phyloP scores from a whole-genome alignment of 2,888 invertebrate species.

The Pseudococcus longispinus region DNA sequence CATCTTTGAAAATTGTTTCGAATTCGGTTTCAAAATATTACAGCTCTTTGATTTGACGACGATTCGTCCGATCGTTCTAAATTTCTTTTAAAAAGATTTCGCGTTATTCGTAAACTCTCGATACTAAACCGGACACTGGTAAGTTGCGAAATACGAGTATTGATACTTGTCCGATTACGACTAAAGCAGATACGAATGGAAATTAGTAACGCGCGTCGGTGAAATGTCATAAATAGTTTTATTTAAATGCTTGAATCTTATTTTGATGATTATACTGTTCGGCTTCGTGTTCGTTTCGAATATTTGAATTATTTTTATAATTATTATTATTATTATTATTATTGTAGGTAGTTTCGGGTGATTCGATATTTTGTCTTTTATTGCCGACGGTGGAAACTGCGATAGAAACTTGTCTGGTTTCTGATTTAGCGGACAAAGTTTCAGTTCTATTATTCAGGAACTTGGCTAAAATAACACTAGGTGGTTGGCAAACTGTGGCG shows the following conservation, averaged over 20 bases:
- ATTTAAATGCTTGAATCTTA: constrained; percentile 42
- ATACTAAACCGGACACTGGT: too few species aligned
- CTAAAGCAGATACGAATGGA: too few species aligned
- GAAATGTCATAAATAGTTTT: constrained; percentile 11
- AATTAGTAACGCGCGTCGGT: not conserved
- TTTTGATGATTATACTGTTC: constrained; percentile 27
- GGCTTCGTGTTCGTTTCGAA: not conserved
- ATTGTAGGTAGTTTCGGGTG: not conserved
- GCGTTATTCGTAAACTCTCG: too few species aligned
- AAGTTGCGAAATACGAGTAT: too few species aligned
- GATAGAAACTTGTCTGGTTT: not conserved
- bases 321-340: not conserved
- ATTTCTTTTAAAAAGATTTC: too few species aligned
- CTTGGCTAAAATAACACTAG: constrained; percentile 71
- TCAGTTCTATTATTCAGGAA: constrained; percentile 67
- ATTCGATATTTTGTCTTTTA: not conserved
- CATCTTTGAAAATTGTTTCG: too few species aligned
- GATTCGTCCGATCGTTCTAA: too few species aligned
- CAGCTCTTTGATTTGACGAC: too few species aligned
- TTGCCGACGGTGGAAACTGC: not conserved
- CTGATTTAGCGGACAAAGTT: constrained; percentile 15
- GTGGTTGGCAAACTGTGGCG: constrained; percentile 67
- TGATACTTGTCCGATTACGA: too few species aligned
- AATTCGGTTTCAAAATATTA: too few species aligned
- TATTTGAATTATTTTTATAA: not conserved